Conservation (phyloP, 1,140 invertebrate genomes). For the Bombus haemorrhoidalis region DNA sequence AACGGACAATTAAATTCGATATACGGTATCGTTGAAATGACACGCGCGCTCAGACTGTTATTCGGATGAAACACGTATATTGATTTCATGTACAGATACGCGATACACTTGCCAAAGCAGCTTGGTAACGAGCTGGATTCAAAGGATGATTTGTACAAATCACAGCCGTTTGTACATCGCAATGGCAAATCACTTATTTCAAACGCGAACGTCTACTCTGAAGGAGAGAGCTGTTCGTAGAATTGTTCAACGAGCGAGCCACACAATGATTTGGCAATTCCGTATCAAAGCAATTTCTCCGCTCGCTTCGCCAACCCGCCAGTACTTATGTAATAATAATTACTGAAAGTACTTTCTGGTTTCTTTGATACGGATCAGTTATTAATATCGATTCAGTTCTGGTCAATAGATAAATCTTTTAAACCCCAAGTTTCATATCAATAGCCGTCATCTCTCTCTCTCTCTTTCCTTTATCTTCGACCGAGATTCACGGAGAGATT, state of each 20-base stretch:
- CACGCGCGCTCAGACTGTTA: not conserved
- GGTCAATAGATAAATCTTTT: not conserved
- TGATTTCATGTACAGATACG: slow-evolving; percentile 43
- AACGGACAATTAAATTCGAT: slow-evolving; percentile 50
- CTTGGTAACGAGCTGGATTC: slow-evolving; percentile 44
- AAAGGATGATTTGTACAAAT: slow-evolving; percentile 46
- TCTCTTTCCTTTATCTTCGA: not conserved
- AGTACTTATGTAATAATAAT: not conserved
- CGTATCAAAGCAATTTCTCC: slow-evolving; percentile 7
- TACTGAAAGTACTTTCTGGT: not conserved
- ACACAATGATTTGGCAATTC: not conserved
- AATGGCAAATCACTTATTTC: slow-evolving; percentile 31
- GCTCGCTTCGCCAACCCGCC: not conserved
- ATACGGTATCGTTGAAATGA: not conserved
- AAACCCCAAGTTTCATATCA: not conserved
- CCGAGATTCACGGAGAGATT: slow-evolving; percentile 6
- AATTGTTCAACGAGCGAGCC: not conserved
- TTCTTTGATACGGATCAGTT: not conserved
- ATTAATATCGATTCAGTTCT: not conserved
- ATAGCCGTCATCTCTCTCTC: not conserved
- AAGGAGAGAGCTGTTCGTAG: not conserved
- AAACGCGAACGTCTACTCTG: not conserved
- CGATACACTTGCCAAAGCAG: not conserved
- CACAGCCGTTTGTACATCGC: slow-evolving; percentile 24
- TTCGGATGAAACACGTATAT: slow-evolving; percentile 35